Conservation (phyloP, 2,113 vertebrate species). For the Meriones unguiculatus region DNA sequence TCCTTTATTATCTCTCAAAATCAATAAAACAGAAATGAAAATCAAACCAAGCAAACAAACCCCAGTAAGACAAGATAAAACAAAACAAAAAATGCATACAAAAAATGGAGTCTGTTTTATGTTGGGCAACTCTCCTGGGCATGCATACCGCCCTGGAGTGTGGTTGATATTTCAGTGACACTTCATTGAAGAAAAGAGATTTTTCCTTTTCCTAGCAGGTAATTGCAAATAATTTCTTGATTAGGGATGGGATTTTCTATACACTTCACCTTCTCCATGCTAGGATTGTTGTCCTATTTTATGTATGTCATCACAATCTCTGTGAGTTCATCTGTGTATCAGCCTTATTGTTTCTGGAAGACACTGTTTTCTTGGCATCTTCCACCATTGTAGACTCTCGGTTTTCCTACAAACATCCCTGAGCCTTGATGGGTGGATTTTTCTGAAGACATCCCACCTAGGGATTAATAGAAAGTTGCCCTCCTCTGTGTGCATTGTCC, state of each 20-base stretch:
- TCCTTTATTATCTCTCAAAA: background rate
- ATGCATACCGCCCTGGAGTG: background rate
- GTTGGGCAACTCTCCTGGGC: background rate
- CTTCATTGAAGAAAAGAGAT: background rate
- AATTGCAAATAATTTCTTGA: background rate
- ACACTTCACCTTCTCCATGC: background rate
- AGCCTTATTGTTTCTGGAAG: background rate
- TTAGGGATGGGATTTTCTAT: background rate
- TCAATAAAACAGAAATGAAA: background rate
- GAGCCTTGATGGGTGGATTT: background rate
- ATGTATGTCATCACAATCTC: background rate
- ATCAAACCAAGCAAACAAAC: background rate
- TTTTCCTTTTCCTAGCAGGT: background rate
- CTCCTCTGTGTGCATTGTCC: background rate
- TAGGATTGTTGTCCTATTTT: background rate
- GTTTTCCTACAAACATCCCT: background rate
- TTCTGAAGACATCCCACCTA: background rate
- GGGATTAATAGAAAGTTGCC: background rate
- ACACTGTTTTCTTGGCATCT: background rate
- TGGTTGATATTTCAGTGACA: background rate
- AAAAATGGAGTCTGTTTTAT: background rate
- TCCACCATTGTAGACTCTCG: too few species aligned
- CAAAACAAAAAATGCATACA: background rate
- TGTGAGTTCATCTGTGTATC: background rate
- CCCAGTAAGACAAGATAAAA: background rate